Conservation (phyloP, 2,888 invertebrate genomes). For the Tupiocoris notatus region DNA sequence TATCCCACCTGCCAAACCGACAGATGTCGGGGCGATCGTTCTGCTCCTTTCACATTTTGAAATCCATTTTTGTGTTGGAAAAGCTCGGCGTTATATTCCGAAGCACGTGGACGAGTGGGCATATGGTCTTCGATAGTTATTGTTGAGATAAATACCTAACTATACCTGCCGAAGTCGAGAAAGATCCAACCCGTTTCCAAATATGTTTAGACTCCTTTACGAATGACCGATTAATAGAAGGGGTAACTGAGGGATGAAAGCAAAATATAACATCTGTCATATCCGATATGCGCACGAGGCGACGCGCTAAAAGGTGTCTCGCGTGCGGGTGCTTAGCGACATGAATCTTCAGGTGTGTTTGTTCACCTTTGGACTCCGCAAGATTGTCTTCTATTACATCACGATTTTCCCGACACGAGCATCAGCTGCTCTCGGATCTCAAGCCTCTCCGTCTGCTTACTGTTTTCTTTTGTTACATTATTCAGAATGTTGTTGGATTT, state of each 20-base stretch:
- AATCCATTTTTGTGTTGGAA: not conserved
- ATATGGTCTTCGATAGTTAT: not conserved
- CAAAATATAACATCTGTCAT: conserved; percentile 4
- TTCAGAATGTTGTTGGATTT: too few relatives aligned
- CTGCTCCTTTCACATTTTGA: not conserved
- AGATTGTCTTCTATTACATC: conserved; percentile 26
- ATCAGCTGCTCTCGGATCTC: too few relatives aligned
- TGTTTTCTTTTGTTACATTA: too few relatives aligned
- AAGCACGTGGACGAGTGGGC: not conserved
- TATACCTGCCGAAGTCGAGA: not conserved
- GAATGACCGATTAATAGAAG: conserved; percentile 9
- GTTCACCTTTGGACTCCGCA: conserved; percentile 27
- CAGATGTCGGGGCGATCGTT: not conserved
- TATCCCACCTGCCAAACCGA: not conserved
- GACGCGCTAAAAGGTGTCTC: not conserved
- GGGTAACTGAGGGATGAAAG: conserved; percentile 10
- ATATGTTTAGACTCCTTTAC: conserved; percentile 9
- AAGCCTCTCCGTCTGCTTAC: too few relatives aligned
- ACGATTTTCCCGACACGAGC: too few relatives aligned
- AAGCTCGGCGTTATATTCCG: not conserved
- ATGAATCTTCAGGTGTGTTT: conserved; percentile 28
- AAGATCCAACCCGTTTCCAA: not conserved
- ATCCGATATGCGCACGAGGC: not conserved
- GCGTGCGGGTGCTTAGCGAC: conserved; percentile 7
- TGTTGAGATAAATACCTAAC: not conserved